Percentiles rank a stretch among this genome's conserved stretches.
Conservation (phyloP, 2,888 invertebrate genomes). For the Horisme vitalbata region DNA sequence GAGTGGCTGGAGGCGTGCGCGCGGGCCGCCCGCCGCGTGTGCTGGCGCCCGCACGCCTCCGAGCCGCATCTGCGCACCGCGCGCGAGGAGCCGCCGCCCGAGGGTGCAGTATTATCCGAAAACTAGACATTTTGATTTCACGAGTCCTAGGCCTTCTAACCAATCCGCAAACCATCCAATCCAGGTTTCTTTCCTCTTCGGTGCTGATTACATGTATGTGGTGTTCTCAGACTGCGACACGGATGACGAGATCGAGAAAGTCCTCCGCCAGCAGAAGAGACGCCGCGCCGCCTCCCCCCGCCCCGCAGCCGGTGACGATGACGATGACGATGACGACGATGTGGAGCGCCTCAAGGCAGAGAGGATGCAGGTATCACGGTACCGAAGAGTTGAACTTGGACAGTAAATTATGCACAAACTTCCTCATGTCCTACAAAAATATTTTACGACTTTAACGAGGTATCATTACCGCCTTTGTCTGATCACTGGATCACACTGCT, state of each 20-base stretch:
- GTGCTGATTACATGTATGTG: too few relatives aligned
- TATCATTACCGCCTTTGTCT: too few relatives aligned
- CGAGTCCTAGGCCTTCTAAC: too few relatives aligned
- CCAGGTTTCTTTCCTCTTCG: too few relatives aligned
- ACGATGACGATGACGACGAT: slow-evolving; percentile 26
- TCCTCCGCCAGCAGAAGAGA: slow-evolving; percentile 48
- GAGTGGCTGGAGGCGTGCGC: slow-evolving; percentile 90
- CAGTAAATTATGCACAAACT: too few relatives aligned
- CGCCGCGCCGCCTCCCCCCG: slow-evolving; percentile 22
- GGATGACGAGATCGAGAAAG: slow-evolving; percentile 84
- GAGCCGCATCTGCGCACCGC: slow-evolving; percentile 66
- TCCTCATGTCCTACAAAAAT: too few relatives aligned
- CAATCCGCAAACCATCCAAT: too few relatives aligned
- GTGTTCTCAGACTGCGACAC: slow-evolving; percentile 78
- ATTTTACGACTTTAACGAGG: too few relatives aligned
- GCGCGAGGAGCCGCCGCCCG: slow-evolving; percentile 52
- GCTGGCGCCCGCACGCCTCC: slow-evolving; percentile 85
- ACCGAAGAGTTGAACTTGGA: background rate
- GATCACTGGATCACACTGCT: too few relatives aligned
- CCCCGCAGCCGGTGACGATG: slow-evolving; percentile 5
- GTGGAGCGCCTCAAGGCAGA: slow-evolving; percentile 43
- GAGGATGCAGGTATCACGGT: slow-evolving; percentile 32
- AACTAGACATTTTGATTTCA: too few relatives aligned
- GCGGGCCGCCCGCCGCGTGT: slow-evolving; percentile 78
- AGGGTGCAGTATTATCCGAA: too few relatives aligned